Evolutionary conservation across 2,888 invertebrate species (phyloP), one percentile per base, ranked within the genome.

Genomic region (Caenorhabditis plicata): DNA sequence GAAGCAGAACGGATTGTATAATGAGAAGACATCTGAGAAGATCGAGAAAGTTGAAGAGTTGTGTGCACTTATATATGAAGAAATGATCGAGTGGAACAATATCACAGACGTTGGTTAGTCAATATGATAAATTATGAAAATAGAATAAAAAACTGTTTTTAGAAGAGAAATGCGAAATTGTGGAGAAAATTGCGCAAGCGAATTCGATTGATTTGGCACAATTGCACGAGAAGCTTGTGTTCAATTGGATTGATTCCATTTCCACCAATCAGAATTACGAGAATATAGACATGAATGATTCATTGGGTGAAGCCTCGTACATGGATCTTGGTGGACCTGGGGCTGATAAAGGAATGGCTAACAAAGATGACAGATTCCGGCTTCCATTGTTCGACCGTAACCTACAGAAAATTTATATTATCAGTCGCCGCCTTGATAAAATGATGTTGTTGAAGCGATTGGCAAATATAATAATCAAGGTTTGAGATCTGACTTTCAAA

Each of bases 51-150:
- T 64, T 2, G 47, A 44, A 3, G 64, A 68, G 29, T 56, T 74
- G 26, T 67, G 73, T 29, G 23, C 53, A 9, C 38, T 57, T 19
- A 61, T 74, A 29, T 73, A 71, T 49, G 52, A 55, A 19, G 60
- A 65, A 15, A 47, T 51, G 39, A 39, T 68, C 13, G 56, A 69
- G n/a, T 74, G 74, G 74, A 52, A 32, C 4, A 48, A 67, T 22
- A 20, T 40, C n/a, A 31, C 29, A 9, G 65, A 66, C 26, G 69
- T 66, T n/a, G 52, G 66, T 64, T 23, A 4, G 43, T 35, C 26
- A 9, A n/a, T 19, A 13, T 8, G 20, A 2, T 43, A 9, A n/a
- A n/a, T 17, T 17, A 15, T 22, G 13, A 1, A 19, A 19, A 13
- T 8, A 9, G 11, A 13, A 23, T 8, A 40, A 11, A n/a, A 22